Base-by-base conservation (phyloP, 1,140 invertebrate genomes). In the Bombus confusus region DNA sequence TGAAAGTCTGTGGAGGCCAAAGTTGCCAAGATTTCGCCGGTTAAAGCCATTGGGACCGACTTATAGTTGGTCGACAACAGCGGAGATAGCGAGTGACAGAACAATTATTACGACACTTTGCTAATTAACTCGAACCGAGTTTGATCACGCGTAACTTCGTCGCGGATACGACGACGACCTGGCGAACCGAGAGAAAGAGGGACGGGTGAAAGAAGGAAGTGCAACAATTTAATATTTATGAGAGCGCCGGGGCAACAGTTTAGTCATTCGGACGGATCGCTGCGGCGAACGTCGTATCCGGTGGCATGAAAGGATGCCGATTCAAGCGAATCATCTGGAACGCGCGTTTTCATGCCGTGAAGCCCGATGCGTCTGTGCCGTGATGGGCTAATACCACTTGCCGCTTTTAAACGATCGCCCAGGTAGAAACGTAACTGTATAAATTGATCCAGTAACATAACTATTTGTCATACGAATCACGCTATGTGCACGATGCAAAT, bases 41-140 rank as follows among this genome's bases (percentile, higher is more conserved):
- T 88, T 74, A 52, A n/a, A 71, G 37, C 80, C 82, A 86, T 91
- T 86, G 90, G 52, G 39, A 39, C 47, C 62, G 71, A 88, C 68
- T 85, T 83, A 80, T 47, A 76, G 75, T 80, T 31, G 31, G 39
- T 62, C 18, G 76, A 83, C 76, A 80, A 43, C 76, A 78, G 68
- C 79, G n/a, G 1, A 34, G 76, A 41, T 52, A 59, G 64, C 68
- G 80, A 84, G 72, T 57, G n/a, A 69, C 15, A 72, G 68, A 91
- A 91, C 89, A 74, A 75, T 84, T 81, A 91, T 89, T 91, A 86
- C 89, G 78, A 89, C 87, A 91, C 83, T 71, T 72, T 28, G 81
- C n/a, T 87, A 91, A 91, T 91, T 91, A 90, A 87, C 83, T 89
- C 69, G 22, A 74, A 78, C 76, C 52, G 76, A 77, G 82, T 80